Evolutionary conservation across 2,113 vertebrate genomes (phyloP).

Genomic region (Cryptotis parvus): DNA sequence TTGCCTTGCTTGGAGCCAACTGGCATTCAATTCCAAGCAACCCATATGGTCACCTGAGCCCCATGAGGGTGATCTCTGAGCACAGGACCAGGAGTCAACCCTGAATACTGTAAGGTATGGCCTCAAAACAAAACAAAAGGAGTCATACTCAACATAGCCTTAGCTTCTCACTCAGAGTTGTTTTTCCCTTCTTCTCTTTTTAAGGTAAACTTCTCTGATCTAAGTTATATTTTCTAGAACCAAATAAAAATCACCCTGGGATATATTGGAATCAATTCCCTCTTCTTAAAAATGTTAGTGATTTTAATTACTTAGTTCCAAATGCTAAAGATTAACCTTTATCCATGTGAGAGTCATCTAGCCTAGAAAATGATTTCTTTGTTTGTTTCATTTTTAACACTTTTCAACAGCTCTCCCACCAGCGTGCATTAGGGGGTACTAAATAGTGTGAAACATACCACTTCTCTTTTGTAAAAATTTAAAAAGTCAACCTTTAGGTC

Average conservation of each 20-base stretch:
- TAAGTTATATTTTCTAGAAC: constrained; percentile 5
- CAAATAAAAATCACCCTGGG: constrained; percentile 30
- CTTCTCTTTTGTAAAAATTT: constrained; percentile 22
- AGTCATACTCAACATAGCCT: too few species aligned
- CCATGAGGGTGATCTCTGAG: too few species aligned
- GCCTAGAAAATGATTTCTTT: not conserved
- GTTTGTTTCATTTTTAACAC: not conserved
- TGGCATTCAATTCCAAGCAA: too few species aligned
- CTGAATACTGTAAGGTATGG: too few species aligned
- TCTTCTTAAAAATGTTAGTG: constrained; percentile 4
- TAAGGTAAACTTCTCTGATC: constrained; percentile 31
- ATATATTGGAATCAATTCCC: not conserved
- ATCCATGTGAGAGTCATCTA: not conserved
- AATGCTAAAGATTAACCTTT: constrained; percentile 37
- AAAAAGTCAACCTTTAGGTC: constrained; percentile 32
- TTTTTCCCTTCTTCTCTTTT: not conserved
- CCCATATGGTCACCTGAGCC: too few species aligned
- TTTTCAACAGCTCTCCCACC: constrained; percentile 5
- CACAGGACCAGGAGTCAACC: too few species aligned
- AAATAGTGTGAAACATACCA: constrained; percentile 42
- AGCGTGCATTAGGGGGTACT: not conserved
- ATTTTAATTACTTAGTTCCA: constrained; percentile 21
- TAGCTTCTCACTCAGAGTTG: too few species aligned
- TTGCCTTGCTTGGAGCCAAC: too few species aligned
- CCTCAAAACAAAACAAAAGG: not conserved